phyloP scores from a whole-genome alignment of 2,113 vertebrate genomes.

The Rhombomys opimus region DNA sequence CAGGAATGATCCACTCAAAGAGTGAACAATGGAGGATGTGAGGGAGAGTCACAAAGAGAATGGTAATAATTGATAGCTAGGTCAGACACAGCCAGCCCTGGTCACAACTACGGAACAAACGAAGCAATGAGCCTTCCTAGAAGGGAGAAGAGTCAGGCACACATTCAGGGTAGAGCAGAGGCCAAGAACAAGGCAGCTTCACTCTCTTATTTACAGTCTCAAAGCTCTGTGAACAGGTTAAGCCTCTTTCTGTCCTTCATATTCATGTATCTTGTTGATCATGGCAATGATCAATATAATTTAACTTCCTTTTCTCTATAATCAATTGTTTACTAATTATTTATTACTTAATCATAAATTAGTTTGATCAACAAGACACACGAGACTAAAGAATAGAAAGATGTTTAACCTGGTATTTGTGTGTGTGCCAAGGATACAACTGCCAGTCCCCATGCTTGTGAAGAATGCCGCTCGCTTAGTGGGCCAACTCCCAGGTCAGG shows the following conservation, averaged over 20 bases:
- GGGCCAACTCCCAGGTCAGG: neutral
- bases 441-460: neutral
- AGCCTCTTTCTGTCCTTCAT: neutral
- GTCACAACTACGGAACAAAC: neutral
- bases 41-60: neutral
- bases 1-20: neutral
- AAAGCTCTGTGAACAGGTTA: neutral
- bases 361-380: neutral
- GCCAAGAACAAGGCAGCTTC: neutral
- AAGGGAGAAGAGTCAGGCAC: neutral
- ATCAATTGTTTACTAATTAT: neutral
- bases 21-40: no score
- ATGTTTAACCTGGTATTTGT: neutral
- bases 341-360: neutral
- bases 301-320: neutral
- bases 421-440: no score
- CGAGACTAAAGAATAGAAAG: neutral
- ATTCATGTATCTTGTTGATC: neutral
- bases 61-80: neutral
- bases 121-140: neutral
- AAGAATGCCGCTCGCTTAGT: no score
- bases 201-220: neutral
- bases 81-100: neutral
- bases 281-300: neutral
- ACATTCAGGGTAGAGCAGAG: neutral